Evolutionary conservation across 2,113 vertebrate genomes (phyloP).

Genomic region (Sylvilagus bachmani): DNA sequence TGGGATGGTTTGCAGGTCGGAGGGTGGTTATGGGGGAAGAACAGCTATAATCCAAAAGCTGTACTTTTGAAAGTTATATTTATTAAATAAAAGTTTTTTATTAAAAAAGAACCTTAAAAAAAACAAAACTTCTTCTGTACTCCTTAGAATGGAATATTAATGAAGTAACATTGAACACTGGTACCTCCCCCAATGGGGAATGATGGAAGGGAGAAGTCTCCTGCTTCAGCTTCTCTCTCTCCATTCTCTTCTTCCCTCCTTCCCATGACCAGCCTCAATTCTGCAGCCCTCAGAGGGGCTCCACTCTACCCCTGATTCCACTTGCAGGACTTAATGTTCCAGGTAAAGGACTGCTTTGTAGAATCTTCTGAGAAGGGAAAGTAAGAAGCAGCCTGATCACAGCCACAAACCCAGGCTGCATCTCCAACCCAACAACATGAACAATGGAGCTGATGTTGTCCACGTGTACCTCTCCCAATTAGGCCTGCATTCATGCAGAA

Average conservation of each 20-base stretch:
- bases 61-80: too few species aligned
- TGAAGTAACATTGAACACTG: background rate
- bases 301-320: background rate
- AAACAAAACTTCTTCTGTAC: slow-evolving; percentile 25
- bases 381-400: background rate
- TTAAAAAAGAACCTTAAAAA: too few species aligned
- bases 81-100: too few species aligned
- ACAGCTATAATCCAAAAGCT: too few species aligned
- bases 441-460: background rate
- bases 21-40: too few species aligned
- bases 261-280: background rate
- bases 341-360: background rate
- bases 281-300: background rate
- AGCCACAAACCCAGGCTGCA: background rate
- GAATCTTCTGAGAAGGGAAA: background rate
- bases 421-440: background rate
- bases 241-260: background rate
- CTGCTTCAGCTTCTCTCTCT: background rate
- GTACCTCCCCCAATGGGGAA: background rate
- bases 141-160: slow-evolving; percentile 19
- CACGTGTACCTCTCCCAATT: background rate
- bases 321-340: background rate
- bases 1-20: too few species aligned
- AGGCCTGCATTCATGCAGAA: background rate
- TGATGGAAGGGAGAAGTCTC: background rate